Evolutionary conservation across 2,113 vertebrate species (phyloP).

Genomic region (Uropsilus gracilis): DNA sequence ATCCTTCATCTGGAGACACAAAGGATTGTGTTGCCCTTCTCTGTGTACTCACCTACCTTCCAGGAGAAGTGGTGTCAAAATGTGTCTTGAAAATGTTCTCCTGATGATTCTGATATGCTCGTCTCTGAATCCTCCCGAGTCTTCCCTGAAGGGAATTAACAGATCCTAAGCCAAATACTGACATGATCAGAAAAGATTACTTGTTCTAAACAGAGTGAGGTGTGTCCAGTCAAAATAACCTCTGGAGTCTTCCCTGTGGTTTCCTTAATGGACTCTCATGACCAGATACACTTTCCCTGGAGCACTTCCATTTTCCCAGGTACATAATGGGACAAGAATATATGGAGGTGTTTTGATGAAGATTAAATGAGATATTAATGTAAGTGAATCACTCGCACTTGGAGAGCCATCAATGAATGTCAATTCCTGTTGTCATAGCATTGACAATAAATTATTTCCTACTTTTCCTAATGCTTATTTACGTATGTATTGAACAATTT

Average conservation of each 20-base stretch:
- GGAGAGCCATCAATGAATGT: background rate
- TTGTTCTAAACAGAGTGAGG: background rate
- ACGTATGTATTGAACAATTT: background rate
- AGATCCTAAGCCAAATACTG: constrained; percentile 36
- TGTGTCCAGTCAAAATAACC: background rate
- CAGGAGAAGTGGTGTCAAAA: background rate
- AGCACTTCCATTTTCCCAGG: background rate
- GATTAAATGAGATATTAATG: constrained; percentile 37
- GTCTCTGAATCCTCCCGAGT: background rate
- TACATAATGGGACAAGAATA: background rate
- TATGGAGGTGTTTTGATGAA: background rate
- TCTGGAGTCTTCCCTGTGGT: constrained; percentile 4
- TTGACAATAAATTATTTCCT: background rate
- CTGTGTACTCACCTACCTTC: background rate
- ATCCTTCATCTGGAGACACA: background rate
- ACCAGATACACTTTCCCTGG: background rate
- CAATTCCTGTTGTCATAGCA: background rate
- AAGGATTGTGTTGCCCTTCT: background rate
- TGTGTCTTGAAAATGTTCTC: background rate
- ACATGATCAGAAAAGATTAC: constrained; percentile 33
- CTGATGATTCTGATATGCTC: background rate
- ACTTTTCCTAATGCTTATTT: background rate
- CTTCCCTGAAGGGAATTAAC: background rate
- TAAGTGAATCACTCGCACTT: background rate
- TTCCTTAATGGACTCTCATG: background rate